Evolutionary conservation across 2,888 invertebrate species (phyloP).

Genomic region (Tachina fera): DNA sequence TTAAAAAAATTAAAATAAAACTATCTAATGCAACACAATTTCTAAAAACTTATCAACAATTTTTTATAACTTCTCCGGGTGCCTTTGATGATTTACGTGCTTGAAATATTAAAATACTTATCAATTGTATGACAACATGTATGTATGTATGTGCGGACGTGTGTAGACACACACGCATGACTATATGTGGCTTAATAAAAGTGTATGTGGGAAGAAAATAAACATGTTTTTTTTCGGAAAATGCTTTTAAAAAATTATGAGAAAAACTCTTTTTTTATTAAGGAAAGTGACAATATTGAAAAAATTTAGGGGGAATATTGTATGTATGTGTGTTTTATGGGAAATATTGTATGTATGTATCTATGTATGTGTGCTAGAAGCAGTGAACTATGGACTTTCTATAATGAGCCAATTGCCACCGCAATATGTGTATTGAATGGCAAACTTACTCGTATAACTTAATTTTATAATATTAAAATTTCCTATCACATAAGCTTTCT

Average conservation of each 20-base stretch:
- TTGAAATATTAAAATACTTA: slow-evolving; percentile 74
- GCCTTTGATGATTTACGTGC: slow-evolving; percentile 79
- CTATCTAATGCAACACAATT: slow-evolving; percentile 11
- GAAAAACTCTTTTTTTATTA: not conserved
- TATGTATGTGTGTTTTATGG: too few relatives aligned
- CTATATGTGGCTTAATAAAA: not conserved
- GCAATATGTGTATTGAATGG: too few relatives aligned
- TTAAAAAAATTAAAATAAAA: not conserved
- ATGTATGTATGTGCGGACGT: not conserved
- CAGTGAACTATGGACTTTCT: too few relatives aligned
- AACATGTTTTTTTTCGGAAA: not conserved
- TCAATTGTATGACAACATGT: not conserved
- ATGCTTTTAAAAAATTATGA: not conserved
- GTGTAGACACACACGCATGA: not conserved
- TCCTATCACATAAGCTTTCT: too few relatives aligned
- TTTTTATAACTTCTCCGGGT: slow-evolving; percentile 73
- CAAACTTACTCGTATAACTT: too few relatives aligned
- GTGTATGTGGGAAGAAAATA: slow-evolving; percentile 1
- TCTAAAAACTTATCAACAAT: slow-evolving; percentile 15
- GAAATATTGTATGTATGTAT: too few relatives aligned
- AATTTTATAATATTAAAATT: too few relatives aligned
- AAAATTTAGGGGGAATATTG: not conserved
- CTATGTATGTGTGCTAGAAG: too few relatives aligned
- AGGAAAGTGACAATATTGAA: not conserved
- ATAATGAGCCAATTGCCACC: too few relatives aligned